Percentiles rank a stretch among this genome's conserved stretches.
Evolutionary conservation across 2,888 invertebrate species (phyloP).

Genomic region (Leucophora obtusa): DNA sequence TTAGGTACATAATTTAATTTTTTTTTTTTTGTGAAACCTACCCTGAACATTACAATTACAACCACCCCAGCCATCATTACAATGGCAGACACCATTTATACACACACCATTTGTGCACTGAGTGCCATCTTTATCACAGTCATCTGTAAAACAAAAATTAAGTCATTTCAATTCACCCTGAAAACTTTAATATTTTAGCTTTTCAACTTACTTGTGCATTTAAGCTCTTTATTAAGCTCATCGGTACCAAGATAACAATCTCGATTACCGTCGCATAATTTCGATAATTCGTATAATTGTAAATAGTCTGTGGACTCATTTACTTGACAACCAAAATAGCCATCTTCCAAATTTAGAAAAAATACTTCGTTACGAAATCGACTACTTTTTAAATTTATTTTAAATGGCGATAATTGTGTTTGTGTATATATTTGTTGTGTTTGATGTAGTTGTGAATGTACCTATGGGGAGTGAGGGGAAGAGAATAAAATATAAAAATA

Average conservation of each 20-base stretch:
- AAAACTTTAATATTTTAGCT: background rate
- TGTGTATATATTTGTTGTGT: slow-evolving; percentile 67
- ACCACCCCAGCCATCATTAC: slow-evolving; percentile 96
- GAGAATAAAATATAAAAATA: slow-evolving; percentile 37
- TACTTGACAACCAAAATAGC: slow-evolving; percentile 98
- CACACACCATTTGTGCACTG: slow-evolving; percentile 95
- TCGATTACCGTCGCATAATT: slow-evolving; percentile 93
- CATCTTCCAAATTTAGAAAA: slow-evolving; percentile 97
- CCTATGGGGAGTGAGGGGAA: slow-evolving; percentile 69
- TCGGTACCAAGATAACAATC: slow-evolving; percentile 96
- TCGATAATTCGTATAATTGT: slow-evolving; percentile 96
- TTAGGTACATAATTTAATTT: background rate
- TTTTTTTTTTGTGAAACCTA: slow-evolving; percentile 77
- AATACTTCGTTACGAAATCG: slow-evolving; percentile 93
- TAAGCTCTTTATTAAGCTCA: slow-evolving; percentile 92
- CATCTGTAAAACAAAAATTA: slow-evolving; percentile 81
- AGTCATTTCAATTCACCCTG: background rate
- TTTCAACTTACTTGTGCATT: slow-evolving; percentile 90
- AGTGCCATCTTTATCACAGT: slow-evolving; percentile 95
- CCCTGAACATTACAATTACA: slow-evolving; percentile 96
- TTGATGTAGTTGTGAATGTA: slow-evolving; percentile 81
- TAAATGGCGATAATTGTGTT: slow-evolving; percentile 84
- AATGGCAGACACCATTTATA: slow-evolving; percentile 95
- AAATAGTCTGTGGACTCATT: slow-evolving; percentile 97
- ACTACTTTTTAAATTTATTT: slow-evolving; percentile 77